These are phyloP conservation scores for Desmophyllum pertusum DNA, from an alignment of 92 coral and sea anemone genomes.

Conservation along the genomic window DNA sequence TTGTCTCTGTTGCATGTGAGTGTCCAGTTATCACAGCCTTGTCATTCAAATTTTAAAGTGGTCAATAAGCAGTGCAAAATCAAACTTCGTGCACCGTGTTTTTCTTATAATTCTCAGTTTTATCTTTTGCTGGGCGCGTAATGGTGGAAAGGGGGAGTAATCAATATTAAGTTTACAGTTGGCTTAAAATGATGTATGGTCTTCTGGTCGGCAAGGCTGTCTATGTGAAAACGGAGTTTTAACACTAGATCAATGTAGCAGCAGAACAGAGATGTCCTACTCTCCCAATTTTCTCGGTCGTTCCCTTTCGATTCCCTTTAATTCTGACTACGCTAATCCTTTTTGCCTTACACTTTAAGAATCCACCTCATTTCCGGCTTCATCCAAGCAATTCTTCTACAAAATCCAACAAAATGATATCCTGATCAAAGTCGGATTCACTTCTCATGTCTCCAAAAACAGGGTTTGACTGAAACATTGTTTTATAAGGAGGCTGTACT, in stretches of 20 bases:
- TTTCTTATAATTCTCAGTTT: background rate
- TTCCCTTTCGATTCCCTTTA: too few species aligned
- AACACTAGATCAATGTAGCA: too few species aligned
- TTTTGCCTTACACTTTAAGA: background rate
- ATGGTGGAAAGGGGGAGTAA: background rate
- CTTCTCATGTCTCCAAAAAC: background rate
- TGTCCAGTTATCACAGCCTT: too few species aligned
- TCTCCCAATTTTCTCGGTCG: too few species aligned
- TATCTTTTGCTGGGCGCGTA: background rate
- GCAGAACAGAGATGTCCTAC: too few species aligned
- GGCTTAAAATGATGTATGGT: background rate
- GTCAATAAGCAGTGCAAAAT: too few species aligned
- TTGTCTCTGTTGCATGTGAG: too few species aligned
- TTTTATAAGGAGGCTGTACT: background rate
- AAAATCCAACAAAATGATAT: constrained; percentile 27
- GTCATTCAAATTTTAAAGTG: too few species aligned
- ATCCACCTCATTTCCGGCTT: background rate
- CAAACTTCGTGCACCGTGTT: background rate
- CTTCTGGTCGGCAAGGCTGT: background rate
- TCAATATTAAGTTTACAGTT: background rate
- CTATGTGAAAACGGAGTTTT: background rate
- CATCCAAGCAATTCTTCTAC: constrained; percentile 36
- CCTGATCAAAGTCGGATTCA: constrained; percentile 12
- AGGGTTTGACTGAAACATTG: background rate
- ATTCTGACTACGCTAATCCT: background rate